phyloP scores from a whole-genome alignment of 2,888 invertebrate genomes.

The Mimumesa dahlbomi region DNA sequence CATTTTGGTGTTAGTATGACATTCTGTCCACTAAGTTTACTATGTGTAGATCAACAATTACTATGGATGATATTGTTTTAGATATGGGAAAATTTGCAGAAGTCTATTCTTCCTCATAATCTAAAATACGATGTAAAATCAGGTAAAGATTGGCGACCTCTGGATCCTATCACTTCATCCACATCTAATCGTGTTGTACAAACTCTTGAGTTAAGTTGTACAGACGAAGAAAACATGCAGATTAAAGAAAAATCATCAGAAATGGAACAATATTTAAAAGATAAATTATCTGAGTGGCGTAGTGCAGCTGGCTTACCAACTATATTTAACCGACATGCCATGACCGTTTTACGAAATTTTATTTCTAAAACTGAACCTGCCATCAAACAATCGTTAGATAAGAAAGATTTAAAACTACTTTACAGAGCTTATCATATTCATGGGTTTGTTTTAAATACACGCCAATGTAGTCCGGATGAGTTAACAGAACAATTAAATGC shows the following conservation, averaged over 20 bases:
- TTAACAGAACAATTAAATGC: constrained; percentile 69
- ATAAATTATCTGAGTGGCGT: constrained; percentile 72
- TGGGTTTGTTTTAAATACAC: constrained; percentile 74
- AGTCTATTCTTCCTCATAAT: constrained; percentile 67
- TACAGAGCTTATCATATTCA: constrained; percentile 76
- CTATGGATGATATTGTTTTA: constrained; percentile 42
- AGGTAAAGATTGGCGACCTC: constrained; percentile 74
- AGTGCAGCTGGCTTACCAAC: constrained; percentile 71
- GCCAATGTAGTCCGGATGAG: constrained; percentile 67
- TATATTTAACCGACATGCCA: constrained; percentile 75
- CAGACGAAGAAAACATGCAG: constrained; percentile 57
- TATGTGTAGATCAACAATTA: not conserved
- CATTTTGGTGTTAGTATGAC: constrained; percentile 72
- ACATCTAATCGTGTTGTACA: constrained; percentile 64
- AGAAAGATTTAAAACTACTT: constrained; percentile 73
- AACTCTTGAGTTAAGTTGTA: constrained; percentile 64
- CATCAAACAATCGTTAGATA: constrained; percentile 67
- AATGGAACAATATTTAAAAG: constrained; percentile 71
- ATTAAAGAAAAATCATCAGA: constrained; percentile 57
- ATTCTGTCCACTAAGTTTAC: not conserved
- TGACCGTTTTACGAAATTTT: constrained; percentile 68
- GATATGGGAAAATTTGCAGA: constrained; percentile 78
- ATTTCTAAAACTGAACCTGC: constrained; percentile 62
- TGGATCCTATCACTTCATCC: constrained; percentile 55
- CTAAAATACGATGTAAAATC: constrained; percentile 72